phyloP scores from a whole-genome alignment of 2,888 invertebrate species.

The Nezara viridula region DNA sequence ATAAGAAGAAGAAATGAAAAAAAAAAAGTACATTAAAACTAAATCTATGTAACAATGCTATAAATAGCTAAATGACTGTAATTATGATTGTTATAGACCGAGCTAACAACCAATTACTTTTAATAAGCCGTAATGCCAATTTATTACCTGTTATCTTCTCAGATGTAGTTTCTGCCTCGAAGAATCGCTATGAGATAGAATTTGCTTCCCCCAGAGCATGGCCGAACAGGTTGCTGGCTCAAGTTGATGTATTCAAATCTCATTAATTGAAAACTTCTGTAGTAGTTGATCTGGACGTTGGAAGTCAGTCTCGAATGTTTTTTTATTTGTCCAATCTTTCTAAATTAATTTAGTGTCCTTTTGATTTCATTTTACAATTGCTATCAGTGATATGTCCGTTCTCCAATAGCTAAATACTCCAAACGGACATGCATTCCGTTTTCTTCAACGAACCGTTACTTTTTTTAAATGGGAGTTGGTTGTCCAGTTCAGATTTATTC shows the following conservation, averaged over 20 bases:
- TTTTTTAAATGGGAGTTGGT: too few species aligned
- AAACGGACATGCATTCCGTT: too few species aligned
- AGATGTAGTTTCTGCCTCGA: neutral
- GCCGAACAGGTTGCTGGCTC: too few species aligned
- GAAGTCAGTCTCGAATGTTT: too few species aligned
- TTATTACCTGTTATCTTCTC: neutral
- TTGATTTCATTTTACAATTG: neutral
- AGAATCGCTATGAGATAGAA: neutral
- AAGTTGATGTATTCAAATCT: slow-evolving; percentile 3
- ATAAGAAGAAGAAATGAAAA: too few species aligned
- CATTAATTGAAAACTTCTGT: slow-evolving; percentile 1
- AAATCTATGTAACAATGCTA: neutral
- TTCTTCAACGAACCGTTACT: too few species aligned
- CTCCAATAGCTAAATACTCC: too few species aligned
- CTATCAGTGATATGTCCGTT: neutral
- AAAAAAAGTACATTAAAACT: too few species aligned
- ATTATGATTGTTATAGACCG: neutral
- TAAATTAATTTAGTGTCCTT: neutral
- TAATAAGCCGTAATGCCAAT: neutral
- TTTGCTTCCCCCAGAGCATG: neutral
- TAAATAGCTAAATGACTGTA: neutral
- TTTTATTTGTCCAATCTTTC: neutral
- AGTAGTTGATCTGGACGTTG: neutral
- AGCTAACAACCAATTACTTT: neutral
- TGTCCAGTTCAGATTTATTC: too few species aligned